phyloP scores from a whole-genome alignment of 2,113 vertebrate genomes.

The Prietella phreatophila region DNA sequence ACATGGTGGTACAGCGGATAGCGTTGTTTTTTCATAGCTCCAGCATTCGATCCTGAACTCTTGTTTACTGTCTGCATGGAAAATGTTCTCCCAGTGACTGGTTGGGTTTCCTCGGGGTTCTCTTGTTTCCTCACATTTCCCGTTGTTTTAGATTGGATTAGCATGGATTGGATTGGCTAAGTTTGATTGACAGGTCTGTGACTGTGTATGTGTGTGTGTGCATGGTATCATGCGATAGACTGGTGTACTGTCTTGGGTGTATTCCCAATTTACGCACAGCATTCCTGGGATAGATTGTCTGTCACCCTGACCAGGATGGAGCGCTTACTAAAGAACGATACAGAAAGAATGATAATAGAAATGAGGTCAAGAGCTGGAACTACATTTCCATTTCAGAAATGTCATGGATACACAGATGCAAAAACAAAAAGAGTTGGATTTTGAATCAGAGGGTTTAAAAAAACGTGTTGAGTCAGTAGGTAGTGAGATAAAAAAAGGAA shows the following conservation, averaged over 20 bases:
- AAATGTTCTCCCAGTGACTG: neutral
- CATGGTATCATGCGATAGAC: neutral
- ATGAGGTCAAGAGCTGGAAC: neutral
- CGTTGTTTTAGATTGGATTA: neutral
- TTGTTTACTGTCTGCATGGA: neutral
- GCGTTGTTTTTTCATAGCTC: neutral
- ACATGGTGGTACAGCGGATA: neutral
- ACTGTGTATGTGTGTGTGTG: neutral
- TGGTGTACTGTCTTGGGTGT: neutral
- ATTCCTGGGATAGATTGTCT: neutral
- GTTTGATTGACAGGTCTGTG: neutral
- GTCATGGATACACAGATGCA: neutral
- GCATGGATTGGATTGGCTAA: neutral
- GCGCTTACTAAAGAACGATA: neutral
- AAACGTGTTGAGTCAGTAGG: neutral
- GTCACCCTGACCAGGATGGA: neutral
- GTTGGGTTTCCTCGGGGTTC: neutral
- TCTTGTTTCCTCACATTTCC: neutral
- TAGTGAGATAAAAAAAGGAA: neutral
- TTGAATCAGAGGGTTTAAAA: neutral
- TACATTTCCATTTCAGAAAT: too few species aligned
- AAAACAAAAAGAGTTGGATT: neutral
- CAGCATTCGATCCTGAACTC: neutral
- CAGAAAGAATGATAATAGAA: neutral
- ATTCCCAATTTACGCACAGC: neutral